These are phyloP conservation scores for Morelia viridis DNA, from an alignment of 2,797 vertebrate species.

Conservation along the genomic window DNA sequence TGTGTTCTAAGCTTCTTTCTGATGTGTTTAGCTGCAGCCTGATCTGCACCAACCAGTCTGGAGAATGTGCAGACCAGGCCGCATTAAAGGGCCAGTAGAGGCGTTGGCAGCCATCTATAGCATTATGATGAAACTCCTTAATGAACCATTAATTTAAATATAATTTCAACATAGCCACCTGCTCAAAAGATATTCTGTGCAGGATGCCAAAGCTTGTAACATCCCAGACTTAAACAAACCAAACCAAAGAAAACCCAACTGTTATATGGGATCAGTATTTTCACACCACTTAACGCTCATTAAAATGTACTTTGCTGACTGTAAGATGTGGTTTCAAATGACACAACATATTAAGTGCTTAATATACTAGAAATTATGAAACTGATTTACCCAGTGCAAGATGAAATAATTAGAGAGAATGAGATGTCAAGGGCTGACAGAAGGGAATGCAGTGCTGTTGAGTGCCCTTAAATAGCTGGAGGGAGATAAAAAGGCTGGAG, in stretches of 20 bases:
- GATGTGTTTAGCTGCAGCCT: neutral
- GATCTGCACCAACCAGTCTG: neutral
- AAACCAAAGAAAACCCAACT: slow-evolving; percentile 42
- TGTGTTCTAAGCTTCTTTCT: neutral
- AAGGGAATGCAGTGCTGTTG: slow-evolving; percentile 62
- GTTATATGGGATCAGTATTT: slow-evolving; percentile 67
- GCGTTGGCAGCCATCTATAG: neutral
- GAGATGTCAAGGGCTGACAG: slow-evolving; percentile 67
- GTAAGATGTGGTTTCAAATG: slow-evolving; percentile 79
- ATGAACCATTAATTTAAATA: neutral
- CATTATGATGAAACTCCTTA: neutral
- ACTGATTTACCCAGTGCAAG: slow-evolving; percentile 72
- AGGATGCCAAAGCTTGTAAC: slow-evolving; percentile 27
- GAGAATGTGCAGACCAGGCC: neutral
- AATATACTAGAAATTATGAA: slow-evolving; percentile 86
- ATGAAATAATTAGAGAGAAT: slow-evolving; percentile 79
- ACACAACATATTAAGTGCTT: slow-evolving; percentile 84
- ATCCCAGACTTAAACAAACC: neutral
- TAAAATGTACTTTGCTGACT: slow-evolving; percentile 82
- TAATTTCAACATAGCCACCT: slow-evolving; percentile 40
- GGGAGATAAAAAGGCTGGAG: slow-evolving; percentile 8
- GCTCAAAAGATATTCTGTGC: neutral
- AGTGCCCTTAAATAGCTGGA: slow-evolving; percentile 47
- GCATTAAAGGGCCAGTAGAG: neutral
- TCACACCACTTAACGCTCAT: slow-evolving; percentile 81